Evolutionary conservation across 2,888 invertebrate species (phyloP), one percentile per base, ranked within the genome.

Genomic region (Syrista parreyssii): DNA sequence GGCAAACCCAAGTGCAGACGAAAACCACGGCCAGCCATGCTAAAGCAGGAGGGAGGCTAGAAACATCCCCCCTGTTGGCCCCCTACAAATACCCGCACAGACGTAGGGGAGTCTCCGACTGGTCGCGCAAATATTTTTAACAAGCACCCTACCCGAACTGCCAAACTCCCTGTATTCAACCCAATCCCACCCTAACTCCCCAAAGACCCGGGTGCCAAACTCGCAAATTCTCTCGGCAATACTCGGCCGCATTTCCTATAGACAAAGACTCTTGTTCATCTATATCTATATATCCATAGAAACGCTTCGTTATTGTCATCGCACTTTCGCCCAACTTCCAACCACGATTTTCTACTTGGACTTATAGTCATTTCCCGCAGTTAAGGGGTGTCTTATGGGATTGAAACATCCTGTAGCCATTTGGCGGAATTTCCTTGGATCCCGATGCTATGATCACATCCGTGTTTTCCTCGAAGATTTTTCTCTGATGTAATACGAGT

Each of bases 51-150:
- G 6, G 71, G 71, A 30, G 31, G 71, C 32, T 30, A 71, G 71
- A 32, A 71, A 31, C 71, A 71, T 32, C 71, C 71, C 71, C 30
- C 31, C 71, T 32, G 71, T 32, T 71, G 15, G 71, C 32, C 71
- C 23, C 40, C 40, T 55, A 55, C 40, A 15, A 71, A 71, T 32
- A 32, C 71, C 30, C 71, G 71, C 71, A 71, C 15, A 71, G 12
- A 71, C 71, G 6, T 31, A 15, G n/a, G 12, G 33, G 4, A 71
- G 73, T 78, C 78, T 76, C 78, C 78, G 68, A 76, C 80, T 78
- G 79, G 78, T 82, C 80, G 82, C 81, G 80, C 80, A 82, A 82
- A 83, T 83, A 83, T 82, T 83, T 83, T 82, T 83, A 83, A 83
- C 83, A 55, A 77, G 33, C 33, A 32, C 11, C 23, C 68, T 71